phyloP scores from a whole-genome alignment of 2,113 vertebrate genomes.

The Astur gentilis region DNA sequence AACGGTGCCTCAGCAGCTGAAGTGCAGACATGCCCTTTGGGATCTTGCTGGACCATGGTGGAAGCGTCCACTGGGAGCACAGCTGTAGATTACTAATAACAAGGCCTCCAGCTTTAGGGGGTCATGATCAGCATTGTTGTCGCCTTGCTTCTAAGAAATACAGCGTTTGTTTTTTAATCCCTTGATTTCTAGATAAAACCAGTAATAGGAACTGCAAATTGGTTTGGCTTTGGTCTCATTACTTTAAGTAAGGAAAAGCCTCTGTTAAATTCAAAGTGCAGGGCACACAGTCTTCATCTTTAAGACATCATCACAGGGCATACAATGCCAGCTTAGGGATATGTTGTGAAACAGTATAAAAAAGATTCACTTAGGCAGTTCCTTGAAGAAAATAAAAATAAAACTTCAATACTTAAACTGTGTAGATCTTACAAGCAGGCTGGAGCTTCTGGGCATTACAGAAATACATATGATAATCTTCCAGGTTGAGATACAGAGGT shows the following conservation, averaged over 20 bases:
- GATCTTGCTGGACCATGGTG: background rate
- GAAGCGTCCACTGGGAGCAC: background rate
- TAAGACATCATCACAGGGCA: background rate
- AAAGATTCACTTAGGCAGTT: background rate
- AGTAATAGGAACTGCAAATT: background rate
- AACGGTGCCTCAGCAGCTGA: background rate
- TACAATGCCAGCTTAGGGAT: background rate
- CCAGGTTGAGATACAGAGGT: background rate
- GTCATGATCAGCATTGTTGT: background rate
- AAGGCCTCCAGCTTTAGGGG: background rate
- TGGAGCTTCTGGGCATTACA: background rate
- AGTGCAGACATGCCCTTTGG: conserved; percentile 21
- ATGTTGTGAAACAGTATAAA: background rate
- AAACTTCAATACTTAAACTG: background rate
- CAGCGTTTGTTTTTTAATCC: background rate
- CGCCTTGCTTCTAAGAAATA: background rate
- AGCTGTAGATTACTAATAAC: conserved; percentile 7
- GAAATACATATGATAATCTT: background rate
- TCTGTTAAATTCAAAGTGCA: background rate
- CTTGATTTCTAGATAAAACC: background rate
- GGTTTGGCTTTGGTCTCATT: background rate
- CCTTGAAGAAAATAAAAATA: background rate
- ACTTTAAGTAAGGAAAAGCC: background rate
- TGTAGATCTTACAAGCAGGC: background rate
- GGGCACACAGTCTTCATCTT: background rate